Conservation (phyloP, 2,888 invertebrate genomes). For the Ectemnius cavifrons region DNA sequence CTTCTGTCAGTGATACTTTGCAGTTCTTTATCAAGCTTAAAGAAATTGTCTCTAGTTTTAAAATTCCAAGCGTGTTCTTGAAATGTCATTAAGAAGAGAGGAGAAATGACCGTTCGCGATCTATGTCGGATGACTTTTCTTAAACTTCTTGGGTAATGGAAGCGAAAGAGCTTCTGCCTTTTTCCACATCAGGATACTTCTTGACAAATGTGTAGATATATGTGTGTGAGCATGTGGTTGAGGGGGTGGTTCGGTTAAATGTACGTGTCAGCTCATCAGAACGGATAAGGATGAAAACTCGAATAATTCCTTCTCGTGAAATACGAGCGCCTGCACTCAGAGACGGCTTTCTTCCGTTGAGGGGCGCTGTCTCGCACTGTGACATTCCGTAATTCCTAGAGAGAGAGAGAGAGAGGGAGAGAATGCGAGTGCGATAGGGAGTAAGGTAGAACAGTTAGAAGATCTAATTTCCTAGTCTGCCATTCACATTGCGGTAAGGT, state of each 20-base stretch:
- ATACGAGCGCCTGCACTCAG: conserved; percentile 18
- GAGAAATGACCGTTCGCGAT: no score
- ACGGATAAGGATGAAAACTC: conserved; percentile 27
- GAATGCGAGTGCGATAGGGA: no score
- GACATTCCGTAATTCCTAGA: conserved; percentile 67
- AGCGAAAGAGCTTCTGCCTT: no score
- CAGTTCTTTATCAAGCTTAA: background rate
- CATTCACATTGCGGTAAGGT: conserved; percentile 54
- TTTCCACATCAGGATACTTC: no score
- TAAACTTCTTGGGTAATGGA: no score
- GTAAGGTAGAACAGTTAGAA: conserved; percentile 44
- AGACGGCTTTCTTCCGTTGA: conserved; percentile 27
- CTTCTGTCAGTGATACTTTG: background rate
- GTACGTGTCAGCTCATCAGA: conserved; percentile 22
- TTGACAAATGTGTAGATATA: no score
- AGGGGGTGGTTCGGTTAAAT: no score
- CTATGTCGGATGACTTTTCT: no score
- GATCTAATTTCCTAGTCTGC: conserved; percentile 71
- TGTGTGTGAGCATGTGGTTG: no score
- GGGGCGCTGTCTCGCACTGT: conserved; percentile 43
- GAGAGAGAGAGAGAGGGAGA: no score
- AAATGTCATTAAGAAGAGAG: no score
- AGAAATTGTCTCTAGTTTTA: background rate
- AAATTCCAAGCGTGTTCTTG: no score
- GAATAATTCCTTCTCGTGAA: conserved; percentile 54